A percentile compares a stretch with the other conserved stretches of the same genome.
Conservation (phyloP, 2,888 invertebrate species). For the Drosophila picticornis region DNA sequence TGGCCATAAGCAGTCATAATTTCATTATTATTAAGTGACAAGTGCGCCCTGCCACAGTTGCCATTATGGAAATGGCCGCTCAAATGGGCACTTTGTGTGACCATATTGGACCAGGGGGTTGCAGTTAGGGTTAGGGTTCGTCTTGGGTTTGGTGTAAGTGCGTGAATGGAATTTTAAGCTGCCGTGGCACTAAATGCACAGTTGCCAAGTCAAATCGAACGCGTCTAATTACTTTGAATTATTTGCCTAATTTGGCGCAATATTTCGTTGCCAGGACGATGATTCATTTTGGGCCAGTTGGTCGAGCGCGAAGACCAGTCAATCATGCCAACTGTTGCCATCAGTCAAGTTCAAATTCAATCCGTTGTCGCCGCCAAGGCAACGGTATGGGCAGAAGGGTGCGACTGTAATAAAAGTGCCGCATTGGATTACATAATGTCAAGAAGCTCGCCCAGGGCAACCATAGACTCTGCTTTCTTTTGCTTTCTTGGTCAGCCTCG, state of each 20-base stretch:
- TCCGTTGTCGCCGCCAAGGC: constrained; percentile 48
- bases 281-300: constrained; percentile 71
- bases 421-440: constrained; percentile 66
- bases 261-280: constrained; percentile 75
- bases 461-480: not conserved
- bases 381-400: constrained; percentile 39
- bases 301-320: constrained; percentile 49
- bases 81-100: constrained; percentile 72
- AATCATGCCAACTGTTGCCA: constrained; percentile 76
- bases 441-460: constrained; percentile 29
- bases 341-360: constrained; percentile 70
- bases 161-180: constrained; percentile 55
- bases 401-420: constrained; percentile 48
- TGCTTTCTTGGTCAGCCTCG: constrained; percentile 36
- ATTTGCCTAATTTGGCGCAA: constrained; percentile 79
- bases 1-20: constrained; percentile 77
- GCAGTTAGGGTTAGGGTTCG: constrained; percentile 20
- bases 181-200: constrained; percentile 28
- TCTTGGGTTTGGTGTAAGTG: constrained; percentile 5
- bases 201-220: constrained; percentile 36
- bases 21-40: constrained; percentile 80
- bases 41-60: constrained; percentile 45
- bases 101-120: constrained; percentile 36
- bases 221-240: constrained; percentile 80
- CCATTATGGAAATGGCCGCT: constrained; percentile 66